Conservation (phyloP, 2,888 invertebrate species). For the Chalcis sispes region DNA sequence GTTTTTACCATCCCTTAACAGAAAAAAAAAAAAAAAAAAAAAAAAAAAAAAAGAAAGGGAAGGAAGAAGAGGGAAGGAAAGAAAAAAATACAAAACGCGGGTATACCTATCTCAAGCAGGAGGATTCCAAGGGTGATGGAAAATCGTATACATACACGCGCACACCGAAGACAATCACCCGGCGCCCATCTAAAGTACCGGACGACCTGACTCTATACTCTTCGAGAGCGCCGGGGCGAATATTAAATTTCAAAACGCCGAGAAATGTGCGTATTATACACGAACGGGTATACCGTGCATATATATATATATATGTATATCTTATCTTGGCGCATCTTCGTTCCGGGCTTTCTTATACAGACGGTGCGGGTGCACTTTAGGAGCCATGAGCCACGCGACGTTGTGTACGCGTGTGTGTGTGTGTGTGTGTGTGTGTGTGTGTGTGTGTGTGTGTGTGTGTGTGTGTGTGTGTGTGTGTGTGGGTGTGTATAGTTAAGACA, state of each 20-base stretch:
- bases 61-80: background rate
- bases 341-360: too few relatives aligned
- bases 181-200: conserved; percentile 36
- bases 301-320: background rate
- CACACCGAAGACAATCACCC: conserved; percentile 11
- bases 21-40: background rate
- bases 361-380: background rate
- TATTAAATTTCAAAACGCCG: conserved; percentile 50
- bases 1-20: too few relatives aligned
- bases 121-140: background rate
- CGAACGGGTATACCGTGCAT: background rate
- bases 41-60: background rate
- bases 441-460: too few relatives aligned
- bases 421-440: too few relatives aligned
- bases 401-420: background rate
- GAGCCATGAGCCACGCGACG: conserved; percentile 16
- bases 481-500: too few relatives aligned
- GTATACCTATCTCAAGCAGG: conserved; percentile 7
- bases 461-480: too few relatives aligned
- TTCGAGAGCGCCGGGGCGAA: background rate
- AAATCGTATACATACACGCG: background rate
- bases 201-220: background rate
- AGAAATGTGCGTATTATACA: background rate
- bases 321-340: conserved; percentile 7
- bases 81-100: background rate